Conservation (phyloP, 1,140 invertebrate species). For the Batillaria attramentaria region DNA sequence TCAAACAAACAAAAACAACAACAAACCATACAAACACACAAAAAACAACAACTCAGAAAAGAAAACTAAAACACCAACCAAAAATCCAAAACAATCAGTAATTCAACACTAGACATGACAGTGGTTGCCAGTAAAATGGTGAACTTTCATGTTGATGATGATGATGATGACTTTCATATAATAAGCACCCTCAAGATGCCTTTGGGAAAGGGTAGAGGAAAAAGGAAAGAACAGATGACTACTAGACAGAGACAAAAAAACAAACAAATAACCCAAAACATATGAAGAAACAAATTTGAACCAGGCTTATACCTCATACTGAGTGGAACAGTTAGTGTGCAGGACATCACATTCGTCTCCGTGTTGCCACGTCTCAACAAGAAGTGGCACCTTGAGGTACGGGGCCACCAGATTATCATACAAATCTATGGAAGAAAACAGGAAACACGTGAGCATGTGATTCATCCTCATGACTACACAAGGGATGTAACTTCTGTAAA, state of each 20-base stretch:
- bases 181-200: background rate
- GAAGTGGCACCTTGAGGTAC: slow-evolving; percentile 79
- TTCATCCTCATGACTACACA: no score
- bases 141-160: background rate
- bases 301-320: slow-evolving; percentile 55
- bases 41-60: background rate
- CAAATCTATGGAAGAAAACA: no score
- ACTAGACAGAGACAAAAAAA: no score
- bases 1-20: no score
- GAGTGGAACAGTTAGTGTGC: slow-evolving; percentile 64
- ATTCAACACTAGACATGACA: background rate
- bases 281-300: background rate
- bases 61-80: background rate
- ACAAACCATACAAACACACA: background rate
- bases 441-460: no score
- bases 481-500: no score
- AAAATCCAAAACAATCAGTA: background rate
- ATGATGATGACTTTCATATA: background rate
- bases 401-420: slow-evolving; percentile 88
- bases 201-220: background rate
- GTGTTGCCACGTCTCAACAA: slow-evolving; percentile 87
- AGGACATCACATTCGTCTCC: slow-evolving; percentile 73
- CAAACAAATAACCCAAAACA: background rate
- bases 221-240: background rate
- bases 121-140: no score